Percentiles rank a stretch among this genome's conserved stretches.
phyloP scores from a whole-genome alignment of 2,797 vertebrate species.

The Rhynchonycteris naso region DNA sequence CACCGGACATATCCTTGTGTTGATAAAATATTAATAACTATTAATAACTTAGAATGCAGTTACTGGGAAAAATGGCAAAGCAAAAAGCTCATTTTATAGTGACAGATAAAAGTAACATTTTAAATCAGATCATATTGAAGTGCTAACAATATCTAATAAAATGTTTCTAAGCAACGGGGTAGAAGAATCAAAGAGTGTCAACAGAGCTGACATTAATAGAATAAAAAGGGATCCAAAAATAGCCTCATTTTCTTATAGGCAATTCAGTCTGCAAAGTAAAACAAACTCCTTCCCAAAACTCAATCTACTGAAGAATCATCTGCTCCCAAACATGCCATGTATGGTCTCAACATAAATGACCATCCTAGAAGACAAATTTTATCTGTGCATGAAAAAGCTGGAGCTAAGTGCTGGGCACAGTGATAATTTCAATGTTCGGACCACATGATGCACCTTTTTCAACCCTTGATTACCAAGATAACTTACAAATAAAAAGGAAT shows the following conservation, averaged over 20 bases:
- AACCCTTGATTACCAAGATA: background rate
- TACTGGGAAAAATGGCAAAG: conserved; percentile 35
- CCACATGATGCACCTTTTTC: background rate
- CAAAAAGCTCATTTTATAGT: conserved; percentile 52
- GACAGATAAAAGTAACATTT: conserved; percentile 73
- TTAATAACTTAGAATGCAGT: conserved; percentile 65
- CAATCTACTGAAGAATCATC: background rate
- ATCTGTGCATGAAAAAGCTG: background rate
- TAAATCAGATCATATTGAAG: conserved; percentile 64
- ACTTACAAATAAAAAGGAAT: background rate
- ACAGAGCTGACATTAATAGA: conserved; percentile 59
- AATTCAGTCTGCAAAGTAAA: conserved; percentile 59
- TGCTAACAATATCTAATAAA: conserved; percentile 72
- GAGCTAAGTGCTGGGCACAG: background rate
- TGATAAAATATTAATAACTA: conserved; percentile 68
- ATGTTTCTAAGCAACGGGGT: conserved; percentile 82
- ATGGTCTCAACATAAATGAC: background rate
- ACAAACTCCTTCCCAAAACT: conserved; percentile 48
- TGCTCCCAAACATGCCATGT: background rate
- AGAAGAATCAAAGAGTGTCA: conserved; percentile 64
- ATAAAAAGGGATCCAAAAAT: conserved; percentile 72
- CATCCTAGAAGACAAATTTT: background rate
- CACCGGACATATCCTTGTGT: conserved; percentile 31
- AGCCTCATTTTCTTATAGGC: conserved; percentile 52
- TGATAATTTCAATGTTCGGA: background rate